A percentile compares a stretch with the other conserved stretches of the same genome.
Conservation (phyloP, 2,113 vertebrate species). For the Mandrillus leucophaeus region DNA sequence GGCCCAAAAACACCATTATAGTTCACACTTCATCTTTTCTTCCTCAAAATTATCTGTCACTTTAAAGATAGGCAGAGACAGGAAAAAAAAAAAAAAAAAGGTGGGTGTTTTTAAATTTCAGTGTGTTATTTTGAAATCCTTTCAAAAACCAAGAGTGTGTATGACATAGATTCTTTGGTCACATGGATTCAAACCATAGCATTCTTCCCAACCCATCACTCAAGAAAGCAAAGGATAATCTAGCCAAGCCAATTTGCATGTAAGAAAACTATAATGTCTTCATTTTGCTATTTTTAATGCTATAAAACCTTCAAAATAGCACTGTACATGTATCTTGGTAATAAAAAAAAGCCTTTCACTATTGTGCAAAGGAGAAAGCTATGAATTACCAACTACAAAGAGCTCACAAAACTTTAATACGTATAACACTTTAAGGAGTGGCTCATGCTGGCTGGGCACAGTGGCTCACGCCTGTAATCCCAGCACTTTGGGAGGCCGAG, state of each 20-base stretch:
- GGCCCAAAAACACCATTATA: neutral
- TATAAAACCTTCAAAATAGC: neutral
- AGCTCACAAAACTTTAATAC: slow-evolving; percentile 5
- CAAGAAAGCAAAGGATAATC: slow-evolving; percentile 33
- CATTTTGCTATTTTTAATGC: no score
- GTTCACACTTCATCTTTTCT: slow-evolving; percentile 16
- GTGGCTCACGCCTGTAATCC: no score
- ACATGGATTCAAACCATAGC: slow-evolving; percentile 57
- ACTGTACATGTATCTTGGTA: slow-evolving; percentile 27
- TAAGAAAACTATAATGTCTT: slow-evolving; percentile 2
- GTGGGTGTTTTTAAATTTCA: neutral
- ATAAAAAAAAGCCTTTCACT: slow-evolving; percentile 29
- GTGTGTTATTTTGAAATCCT: slow-evolving; percentile 20
- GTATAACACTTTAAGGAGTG: neutral
- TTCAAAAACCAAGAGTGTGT: slow-evolving; percentile 46
- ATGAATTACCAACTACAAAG: slow-evolving; percentile 50
- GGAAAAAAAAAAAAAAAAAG: neutral
- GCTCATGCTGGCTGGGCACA: no score
- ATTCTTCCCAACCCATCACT: slow-evolving; percentile 49
- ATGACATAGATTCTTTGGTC: slow-evolving; percentile 53
- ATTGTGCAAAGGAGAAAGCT: slow-evolving; percentile 22
- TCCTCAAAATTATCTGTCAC: neutral
- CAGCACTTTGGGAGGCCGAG: no score
- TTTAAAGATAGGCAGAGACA: neutral
- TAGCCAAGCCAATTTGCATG: neutral